A percentile compares a stretch with the other conserved stretches of the same genome.
Evolutionary conservation across 2,113 vertebrate species (phyloP).

Genomic region (Noctilio leporinus): DNA sequence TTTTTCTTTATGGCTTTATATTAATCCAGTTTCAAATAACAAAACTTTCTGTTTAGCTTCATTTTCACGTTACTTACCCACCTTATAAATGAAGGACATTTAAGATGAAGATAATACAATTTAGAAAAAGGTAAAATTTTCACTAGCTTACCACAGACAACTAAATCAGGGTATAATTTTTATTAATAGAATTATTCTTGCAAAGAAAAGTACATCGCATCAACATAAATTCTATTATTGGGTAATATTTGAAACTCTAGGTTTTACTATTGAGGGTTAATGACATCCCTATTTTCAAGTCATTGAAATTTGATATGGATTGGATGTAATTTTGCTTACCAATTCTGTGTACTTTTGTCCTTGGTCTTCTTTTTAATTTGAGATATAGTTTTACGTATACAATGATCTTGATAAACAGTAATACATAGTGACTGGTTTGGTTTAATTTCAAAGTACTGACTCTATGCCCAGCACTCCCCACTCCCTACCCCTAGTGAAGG

Average conservation of each 20-base stretch:
- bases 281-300: background rate
- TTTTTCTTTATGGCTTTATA: background rate
- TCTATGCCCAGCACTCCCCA: background rate
- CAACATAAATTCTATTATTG: background rate
- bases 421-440: background rate
- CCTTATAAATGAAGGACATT: background rate
- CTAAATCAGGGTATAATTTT: background rate
- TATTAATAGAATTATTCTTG: background rate
- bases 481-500: background rate
- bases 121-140: background rate
- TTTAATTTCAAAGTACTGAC: background rate
- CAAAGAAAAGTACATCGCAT: background rate
- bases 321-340: background rate
- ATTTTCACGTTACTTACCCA: background rate
- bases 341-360: background rate
- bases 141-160: background rate
- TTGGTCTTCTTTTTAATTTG: background rate
- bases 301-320: background rate
- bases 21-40: conserved; percentile 7
- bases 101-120: background rate
- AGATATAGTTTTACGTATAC: background rate
- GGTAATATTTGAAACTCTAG: background rate
- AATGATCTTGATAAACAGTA: background rate
- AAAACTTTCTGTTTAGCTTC: background rate
- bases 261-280: background rate